Percentiles rank a stretch among this genome's conserved stretches.
phyloP scores from a whole-genome alignment of 2,888 invertebrate species.

The Andricus curvator region DNA sequence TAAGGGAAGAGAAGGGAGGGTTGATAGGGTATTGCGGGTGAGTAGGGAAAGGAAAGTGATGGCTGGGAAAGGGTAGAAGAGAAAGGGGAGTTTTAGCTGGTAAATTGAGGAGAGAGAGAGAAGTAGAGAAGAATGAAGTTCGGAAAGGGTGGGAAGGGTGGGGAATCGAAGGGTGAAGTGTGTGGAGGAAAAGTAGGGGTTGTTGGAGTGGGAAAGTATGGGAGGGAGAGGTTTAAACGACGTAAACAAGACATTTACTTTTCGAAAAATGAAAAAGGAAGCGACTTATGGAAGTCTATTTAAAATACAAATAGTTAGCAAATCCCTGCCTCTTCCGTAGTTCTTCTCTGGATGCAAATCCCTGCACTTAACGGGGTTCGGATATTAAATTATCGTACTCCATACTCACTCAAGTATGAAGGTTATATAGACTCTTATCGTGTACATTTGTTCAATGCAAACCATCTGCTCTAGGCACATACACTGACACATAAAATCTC shows the following conservation, averaged over 20 bases:
- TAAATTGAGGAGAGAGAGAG: no score
- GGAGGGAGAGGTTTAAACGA: no score
- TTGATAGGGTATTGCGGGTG: no score
- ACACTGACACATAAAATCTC: neutral
- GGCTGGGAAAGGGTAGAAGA: no score
- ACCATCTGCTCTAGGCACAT: neutral
- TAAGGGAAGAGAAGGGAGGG: no score
- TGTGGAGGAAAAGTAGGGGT: no score
- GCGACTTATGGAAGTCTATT: neutral
- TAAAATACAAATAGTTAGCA: neutral
- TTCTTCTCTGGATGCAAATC: slow-evolving; percentile 1
- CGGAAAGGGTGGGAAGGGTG: no score
- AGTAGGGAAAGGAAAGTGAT: no score
- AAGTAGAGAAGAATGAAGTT: no score
- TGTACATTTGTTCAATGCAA: slow-evolving; percentile 11
- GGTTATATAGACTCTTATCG: slow-evolving; percentile 23
- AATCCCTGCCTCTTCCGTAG: neutral
- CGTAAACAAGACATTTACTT: neutral
- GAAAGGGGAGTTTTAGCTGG: no score
- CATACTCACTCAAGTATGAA: slow-evolving; percentile 4
- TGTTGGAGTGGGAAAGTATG: no score
- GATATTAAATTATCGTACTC: slow-evolving; percentile 25
- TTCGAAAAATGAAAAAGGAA: neutral
- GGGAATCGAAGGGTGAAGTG: no score
- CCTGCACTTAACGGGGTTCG: slow-evolving; percentile 30